Conservation (phyloP, 1,140 invertebrate genomes). For the Aphaenogaster ashmeadi region DNA sequence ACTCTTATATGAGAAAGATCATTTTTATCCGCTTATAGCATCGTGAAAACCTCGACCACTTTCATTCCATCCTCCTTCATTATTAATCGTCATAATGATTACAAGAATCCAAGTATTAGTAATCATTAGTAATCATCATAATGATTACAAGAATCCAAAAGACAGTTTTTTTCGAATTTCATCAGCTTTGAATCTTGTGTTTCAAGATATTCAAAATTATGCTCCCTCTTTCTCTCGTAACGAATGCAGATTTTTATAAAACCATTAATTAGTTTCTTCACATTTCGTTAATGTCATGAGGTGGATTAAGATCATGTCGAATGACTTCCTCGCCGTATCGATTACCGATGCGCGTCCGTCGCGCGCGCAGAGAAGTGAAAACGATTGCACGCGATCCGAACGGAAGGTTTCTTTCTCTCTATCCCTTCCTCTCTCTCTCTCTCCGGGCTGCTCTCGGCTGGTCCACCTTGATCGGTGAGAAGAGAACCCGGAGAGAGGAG, state of each 20-base stretch:
- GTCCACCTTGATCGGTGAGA: constrained; percentile 63
- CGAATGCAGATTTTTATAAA: not conserved
- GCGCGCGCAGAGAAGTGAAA: constrained; percentile 1
- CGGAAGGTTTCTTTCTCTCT: not conserved
- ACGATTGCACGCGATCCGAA: constrained; percentile 26
- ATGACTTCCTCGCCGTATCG: not conserved
- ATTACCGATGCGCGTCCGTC: not conserved
- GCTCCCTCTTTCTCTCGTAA: no score
- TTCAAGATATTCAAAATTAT: not conserved
- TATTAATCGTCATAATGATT: not conserved
- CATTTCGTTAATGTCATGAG: not conserved
- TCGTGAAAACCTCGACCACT: not conserved
- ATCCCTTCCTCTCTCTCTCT: constrained; percentile 2
- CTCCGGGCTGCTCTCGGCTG: constrained; percentile 12
- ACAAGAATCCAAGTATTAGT: no score
- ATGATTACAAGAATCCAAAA: not conserved
- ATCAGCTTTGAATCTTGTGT: not conserved
- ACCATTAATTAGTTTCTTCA: not conserved
- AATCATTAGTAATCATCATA: not conserved
- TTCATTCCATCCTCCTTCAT: no score
- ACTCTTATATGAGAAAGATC: not conserved
- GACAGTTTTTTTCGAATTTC: not conserved
- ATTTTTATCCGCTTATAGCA: not conserved
- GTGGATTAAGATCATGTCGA: not conserved
- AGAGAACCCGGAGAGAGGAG: constrained; percentile 10